Conservation (phyloP, 2,113 vertebrate species). For the Tympanuchus pallidicinctus region DNA sequence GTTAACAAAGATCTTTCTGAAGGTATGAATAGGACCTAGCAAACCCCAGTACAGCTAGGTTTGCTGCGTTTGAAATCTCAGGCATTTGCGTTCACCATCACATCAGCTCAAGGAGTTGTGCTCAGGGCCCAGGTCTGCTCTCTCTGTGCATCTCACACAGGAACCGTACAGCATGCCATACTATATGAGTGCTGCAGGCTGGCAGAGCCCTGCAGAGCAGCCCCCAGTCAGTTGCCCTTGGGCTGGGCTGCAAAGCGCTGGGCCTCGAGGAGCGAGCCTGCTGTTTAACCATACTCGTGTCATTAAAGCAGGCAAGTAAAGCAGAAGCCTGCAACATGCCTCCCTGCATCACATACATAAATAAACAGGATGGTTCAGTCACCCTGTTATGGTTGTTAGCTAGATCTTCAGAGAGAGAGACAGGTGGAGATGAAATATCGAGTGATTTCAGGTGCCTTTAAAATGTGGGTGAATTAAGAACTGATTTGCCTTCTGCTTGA, state of each 20-base stretch:
- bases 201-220: neutral
- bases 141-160: neutral
- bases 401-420: neutral
- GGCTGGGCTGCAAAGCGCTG: neutral
- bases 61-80: neutral
- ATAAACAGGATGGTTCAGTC: neutral
- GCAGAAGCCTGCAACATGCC: neutral
- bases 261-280: neutral
- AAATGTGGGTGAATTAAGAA: neutral
- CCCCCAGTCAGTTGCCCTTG: neutral
- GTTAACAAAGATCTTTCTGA: neutral
- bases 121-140: neutral
- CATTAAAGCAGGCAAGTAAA: neutral
- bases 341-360: neutral
- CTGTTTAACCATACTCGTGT: neutral
- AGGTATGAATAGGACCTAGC: neutral
- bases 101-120: neutral
- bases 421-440: neutral
- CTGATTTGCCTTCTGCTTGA: neutral
- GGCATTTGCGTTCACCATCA: neutral
- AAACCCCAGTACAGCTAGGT: neutral
- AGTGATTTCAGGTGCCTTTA: neutral
- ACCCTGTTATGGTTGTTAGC: neutral
- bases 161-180: neutral
- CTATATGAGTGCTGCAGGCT: neutral